phyloP scores from a whole-genome alignment of 2,797 vertebrate genomes.

The Choloepus didactylus region DNA sequence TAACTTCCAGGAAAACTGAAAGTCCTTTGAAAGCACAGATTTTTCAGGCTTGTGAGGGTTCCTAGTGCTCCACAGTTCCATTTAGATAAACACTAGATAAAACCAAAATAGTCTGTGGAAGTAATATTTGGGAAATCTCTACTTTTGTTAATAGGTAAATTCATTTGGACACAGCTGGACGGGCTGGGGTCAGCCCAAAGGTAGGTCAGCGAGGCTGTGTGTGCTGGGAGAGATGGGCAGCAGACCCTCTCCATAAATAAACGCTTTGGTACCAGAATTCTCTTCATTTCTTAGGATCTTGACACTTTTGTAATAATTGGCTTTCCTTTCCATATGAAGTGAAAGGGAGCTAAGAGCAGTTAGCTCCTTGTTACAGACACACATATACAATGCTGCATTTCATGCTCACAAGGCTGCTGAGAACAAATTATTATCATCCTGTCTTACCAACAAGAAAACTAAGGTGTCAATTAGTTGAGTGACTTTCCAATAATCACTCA shows the following conservation, averaged over 20 bases:
- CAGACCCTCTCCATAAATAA: not conserved
- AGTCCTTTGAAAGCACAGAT: not conserved
- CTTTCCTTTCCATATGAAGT: not conserved
- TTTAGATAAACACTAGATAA: not conserved
- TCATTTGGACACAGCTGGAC: not conserved
- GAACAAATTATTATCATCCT: not conserved
- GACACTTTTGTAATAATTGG: not conserved
- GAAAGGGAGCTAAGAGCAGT: not conserved
- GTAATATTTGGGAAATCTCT: not conserved
- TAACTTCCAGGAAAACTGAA: not conserved
- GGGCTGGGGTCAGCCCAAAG: not conserved
- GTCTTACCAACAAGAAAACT: not conserved
- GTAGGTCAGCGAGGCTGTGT: not conserved
- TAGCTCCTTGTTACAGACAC: not conserved
- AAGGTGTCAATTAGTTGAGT: not conserved
- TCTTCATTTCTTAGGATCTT: not conserved
- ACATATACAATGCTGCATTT: not conserved
- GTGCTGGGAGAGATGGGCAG: no score
- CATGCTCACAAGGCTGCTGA: not conserved
- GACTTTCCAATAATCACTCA: not conserved
- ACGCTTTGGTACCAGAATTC: not conserved
- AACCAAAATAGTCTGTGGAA: not conserved
- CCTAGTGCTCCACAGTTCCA: not conserved
- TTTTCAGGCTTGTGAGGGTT: not conserved
- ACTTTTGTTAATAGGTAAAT: not conserved